phyloP scores from a whole-genome alignment of 2,797 vertebrate genomes.

The Macroramphosus scolopax region DNA sequence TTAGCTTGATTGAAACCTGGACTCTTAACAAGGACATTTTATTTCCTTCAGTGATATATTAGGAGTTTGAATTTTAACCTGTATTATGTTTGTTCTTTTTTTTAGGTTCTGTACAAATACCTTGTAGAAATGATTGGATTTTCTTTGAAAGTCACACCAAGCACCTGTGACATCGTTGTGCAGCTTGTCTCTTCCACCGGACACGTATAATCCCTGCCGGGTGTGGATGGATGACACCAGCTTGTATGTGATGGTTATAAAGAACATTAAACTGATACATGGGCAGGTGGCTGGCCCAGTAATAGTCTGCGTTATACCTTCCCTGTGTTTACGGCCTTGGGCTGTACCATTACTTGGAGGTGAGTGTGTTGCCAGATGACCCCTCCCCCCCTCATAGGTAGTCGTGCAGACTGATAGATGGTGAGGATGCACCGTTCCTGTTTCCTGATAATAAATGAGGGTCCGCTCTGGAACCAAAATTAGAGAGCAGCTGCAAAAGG shows the following conservation, averaged over 20 bases:
- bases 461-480: conserved; percentile 20
- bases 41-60: no score
- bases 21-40: no score
- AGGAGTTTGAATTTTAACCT: no score
- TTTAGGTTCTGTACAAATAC: no score
- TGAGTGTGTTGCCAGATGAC: conserved; percentile 46
- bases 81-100: no score
- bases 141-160: no score
- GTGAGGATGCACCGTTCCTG: no score
- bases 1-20: no score
- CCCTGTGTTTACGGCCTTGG: conserved; percentile 51
- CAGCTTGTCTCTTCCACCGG: conserved; percentile 27
- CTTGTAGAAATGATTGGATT: no score
- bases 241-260: conserved; percentile 52
- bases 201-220: conserved; percentile 20
- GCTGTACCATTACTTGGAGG: conserved; percentile 50
- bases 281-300: conserved; percentile 37
- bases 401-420: conserved; percentile 40
- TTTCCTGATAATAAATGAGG: conserved; percentile 49
- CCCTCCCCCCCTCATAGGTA: conserved; percentile 42
- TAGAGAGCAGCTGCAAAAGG: conserved; percentile 32
- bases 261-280: conserved; percentile 54
- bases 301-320: conserved; percentile 52
- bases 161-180: conserved; percentile 10
- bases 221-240: conserved; percentile 38